Base-by-base conservation (phyloP, 2,888 invertebrate genomes). In the Plusia festucae region DNA sequence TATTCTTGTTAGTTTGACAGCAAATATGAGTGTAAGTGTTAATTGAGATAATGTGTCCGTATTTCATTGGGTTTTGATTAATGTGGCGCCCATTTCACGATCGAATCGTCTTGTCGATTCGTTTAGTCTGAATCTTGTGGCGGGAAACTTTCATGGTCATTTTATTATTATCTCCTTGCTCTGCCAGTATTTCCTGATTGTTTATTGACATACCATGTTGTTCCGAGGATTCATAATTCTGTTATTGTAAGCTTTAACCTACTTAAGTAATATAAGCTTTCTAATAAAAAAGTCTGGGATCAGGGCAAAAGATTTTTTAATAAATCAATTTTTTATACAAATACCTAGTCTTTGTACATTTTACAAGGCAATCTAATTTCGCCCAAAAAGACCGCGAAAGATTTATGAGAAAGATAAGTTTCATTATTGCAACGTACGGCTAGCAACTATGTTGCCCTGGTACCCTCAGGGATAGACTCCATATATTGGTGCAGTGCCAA, bases 371-470 rank as follows among this genome's bases (percentile, higher is more conserved):
- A 49, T 52, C 46, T 66, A 49, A 60, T 56, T 65, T 69, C 62
- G 57, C 55, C 57, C 59, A 60, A 57, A 51, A 44, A 64, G 61
- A 55, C 66, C 65, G 61, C 68, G 18, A 27, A 49, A 55, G 70
- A 75, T 80, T 82, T 82, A 82, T 76, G 72, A 66, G 44, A 30
- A 55, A 65, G 74, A 82, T 80, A 79, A 68, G 79, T 73, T 80
- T 78, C 74, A 76, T 66, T 74, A 73, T 53, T 56, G 59, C 60
- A 60, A 76, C 70, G 72, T 61, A 67, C 52, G 67, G 66, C 68
- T 69, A 40, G 40, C 15, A 15, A 58, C 70, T 60, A 55, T 75
- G 70, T 59, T 64, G 46, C 64, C 70, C 64, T 59, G 63, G 64
- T 61, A 66, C 51, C 13, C 18, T 16, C 27, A 53, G 60, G 58